These are phyloP conservation scores for Morpho helenor DNA, from an alignment of 2,888 invertebrate species.

Conservation along the genomic window DNA sequence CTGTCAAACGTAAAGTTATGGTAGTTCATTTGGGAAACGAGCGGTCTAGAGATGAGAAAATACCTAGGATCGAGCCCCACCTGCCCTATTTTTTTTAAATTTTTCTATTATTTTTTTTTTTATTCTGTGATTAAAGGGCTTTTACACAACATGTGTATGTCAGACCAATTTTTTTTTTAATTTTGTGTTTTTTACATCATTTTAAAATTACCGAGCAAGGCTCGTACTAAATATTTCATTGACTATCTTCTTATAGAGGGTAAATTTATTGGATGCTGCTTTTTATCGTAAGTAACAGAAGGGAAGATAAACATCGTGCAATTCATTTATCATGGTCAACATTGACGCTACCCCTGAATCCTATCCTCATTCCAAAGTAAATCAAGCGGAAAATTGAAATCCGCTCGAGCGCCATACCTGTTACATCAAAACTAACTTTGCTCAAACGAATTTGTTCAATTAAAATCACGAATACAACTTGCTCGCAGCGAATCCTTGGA, in stretches of 20 bases:
- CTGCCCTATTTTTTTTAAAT: too few species aligned
- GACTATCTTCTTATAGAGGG: not conserved
- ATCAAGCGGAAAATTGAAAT: conserved; percentile 73
- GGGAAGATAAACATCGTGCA: conserved; percentile 16
- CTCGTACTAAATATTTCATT: too few species aligned
- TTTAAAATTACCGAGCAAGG: too few species aligned
- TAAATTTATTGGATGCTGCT: not conserved
- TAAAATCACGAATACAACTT: conserved; percentile 39
- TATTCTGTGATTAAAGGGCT: too few species aligned
- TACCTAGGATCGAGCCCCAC: too few species aligned
- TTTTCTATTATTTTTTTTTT: too few species aligned
- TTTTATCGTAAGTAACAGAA: not conserved
- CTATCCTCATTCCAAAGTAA: conserved; percentile 58
- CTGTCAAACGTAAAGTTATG: too few species aligned
- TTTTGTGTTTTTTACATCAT: too few species aligned
- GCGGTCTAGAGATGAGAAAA: too few species aligned
- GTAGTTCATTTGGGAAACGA: too few species aligned
- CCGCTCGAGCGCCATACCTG: conserved; percentile 32
- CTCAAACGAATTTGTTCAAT: conserved; percentile 51
- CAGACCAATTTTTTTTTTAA: too few species aligned
- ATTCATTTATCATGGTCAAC: conserved; percentile 30
- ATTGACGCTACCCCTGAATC: conserved; percentile 15
- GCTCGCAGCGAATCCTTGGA: not conserved
- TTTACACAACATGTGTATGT: too few species aligned
- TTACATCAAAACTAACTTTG: conserved; percentile 49